Evolutionary conservation across 2,797 vertebrate genomes (phyloP).

Genomic region (Phoebastria nigripes): DNA sequence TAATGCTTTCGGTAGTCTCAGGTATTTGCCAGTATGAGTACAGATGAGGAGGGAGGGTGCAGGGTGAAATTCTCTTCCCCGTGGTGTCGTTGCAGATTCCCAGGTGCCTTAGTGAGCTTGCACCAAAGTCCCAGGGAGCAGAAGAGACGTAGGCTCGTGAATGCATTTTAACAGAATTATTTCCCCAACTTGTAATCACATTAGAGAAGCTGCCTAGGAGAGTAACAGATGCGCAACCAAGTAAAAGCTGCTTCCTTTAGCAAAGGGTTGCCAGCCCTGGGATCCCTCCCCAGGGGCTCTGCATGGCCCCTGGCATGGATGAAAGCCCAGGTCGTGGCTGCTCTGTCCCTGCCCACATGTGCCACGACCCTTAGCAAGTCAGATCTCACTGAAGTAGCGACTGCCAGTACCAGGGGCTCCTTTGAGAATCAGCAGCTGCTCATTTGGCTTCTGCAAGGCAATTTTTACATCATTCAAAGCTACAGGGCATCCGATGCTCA

Average conservation of each 20-base stretch:
- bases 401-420: not conserved
- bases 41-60: not conserved
- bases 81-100: not conserved
- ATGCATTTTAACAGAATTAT: not conserved
- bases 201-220: not conserved
- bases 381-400: not conserved
- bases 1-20: not conserved
- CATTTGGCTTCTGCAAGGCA: not conserved
- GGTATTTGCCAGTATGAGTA: not conserved
- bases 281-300: not conserved
- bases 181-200: not conserved
- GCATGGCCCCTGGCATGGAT: not conserved
- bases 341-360: not conserved
- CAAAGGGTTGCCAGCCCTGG: not conserved
- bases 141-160: not conserved
- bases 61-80: not conserved
- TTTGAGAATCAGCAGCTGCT: not conserved
- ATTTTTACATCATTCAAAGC: not conserved
- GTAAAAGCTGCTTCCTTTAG: not conserved
- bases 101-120: not conserved
- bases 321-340: not conserved
- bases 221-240: not conserved
- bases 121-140: not conserved
- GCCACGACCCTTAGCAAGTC: not conserved
- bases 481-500: accelerated